Percentiles rank a stretch among this genome's conserved stretches.
These are phyloP conservation scores for Gryon sp. DNA, from an alignment of 1,140 invertebrate genomes.

Conservation along the genomic window DNA sequence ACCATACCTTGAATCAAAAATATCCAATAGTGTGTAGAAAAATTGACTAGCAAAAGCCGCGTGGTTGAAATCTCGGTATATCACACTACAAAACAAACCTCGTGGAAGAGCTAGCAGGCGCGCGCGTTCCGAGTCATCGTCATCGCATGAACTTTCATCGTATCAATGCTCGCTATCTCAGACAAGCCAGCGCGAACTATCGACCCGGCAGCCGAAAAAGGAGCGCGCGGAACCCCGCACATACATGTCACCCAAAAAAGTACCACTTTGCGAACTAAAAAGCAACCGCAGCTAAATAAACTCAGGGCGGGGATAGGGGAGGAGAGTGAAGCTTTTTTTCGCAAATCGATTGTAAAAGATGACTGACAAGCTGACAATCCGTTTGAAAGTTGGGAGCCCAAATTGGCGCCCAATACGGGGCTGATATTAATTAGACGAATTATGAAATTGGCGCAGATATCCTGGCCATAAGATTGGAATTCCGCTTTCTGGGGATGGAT, in stretches of 20 bases:
- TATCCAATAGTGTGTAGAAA: constrained; percentile 3
- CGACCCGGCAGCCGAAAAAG: constrained; percentile 75
- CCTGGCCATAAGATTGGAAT: neutral
- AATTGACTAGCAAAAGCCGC: neutral
- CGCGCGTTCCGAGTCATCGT: constrained; percentile 22
- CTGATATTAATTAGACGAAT: too few species aligned
- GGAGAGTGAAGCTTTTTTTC: neutral
- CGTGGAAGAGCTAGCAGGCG: constrained; percentile 7
- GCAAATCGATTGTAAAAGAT: constrained; percentile 1
- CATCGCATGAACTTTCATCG: constrained; percentile 37
- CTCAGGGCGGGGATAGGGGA: too few species aligned
- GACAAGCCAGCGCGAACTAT: constrained; percentile 71
- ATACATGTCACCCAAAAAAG: constrained; percentile 56
- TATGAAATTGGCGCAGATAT: too few species aligned
- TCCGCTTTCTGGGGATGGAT: neutral
- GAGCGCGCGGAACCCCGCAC: constrained; percentile 58
- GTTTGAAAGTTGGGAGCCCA: too few species aligned
- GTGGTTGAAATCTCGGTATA: constrained; percentile 5
- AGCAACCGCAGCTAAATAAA: too few species aligned
- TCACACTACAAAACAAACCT: constrained; percentile 19
- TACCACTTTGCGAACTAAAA: constrained; percentile 28
- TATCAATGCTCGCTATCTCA: constrained; percentile 47
- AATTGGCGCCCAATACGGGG: neutral
- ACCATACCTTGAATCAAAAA: neutral
- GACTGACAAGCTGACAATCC: too few species aligned